Conservation (phyloP, 2,113 vertebrate species). For the Rhegmatorhina hoffmannsi region DNA sequence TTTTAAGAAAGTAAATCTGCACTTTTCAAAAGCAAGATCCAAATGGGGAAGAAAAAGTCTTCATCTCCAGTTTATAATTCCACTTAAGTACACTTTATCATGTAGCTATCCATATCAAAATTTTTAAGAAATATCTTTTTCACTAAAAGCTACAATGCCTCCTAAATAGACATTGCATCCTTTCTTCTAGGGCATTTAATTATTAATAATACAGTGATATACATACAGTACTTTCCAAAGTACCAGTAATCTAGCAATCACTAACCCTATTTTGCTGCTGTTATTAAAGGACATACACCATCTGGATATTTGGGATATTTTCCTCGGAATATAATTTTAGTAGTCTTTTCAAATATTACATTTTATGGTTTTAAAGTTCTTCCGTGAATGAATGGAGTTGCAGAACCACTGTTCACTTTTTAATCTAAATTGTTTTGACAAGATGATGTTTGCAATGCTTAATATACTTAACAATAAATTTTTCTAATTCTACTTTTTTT, state of each 20-base stretch:
- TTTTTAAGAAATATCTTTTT: not conserved
- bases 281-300: not conserved
- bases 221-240: not conserved
- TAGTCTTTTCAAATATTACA: not conserved
- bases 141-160: not conserved
- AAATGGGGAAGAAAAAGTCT: not conserved
- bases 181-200: not conserved
- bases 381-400: not conserved
- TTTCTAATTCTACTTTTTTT: not conserved
- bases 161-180: not conserved
- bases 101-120: not conserved
- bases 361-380: not conserved
- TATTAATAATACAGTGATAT: not conserved
- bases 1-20: not conserved
- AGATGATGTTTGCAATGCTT: not conserved
- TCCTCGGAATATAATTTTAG: not conserved
- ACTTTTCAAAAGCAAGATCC: accelerated
- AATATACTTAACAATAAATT: not conserved
- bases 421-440: not conserved
- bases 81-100: not conserved
- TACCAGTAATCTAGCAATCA: not conserved
- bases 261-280: not conserved
- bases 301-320: not conserved
- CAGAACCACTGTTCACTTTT: not conserved
- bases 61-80: not conserved